phyloP scores from a whole-genome alignment of 1,140 invertebrate species.

The Pissodes strobi region DNA sequence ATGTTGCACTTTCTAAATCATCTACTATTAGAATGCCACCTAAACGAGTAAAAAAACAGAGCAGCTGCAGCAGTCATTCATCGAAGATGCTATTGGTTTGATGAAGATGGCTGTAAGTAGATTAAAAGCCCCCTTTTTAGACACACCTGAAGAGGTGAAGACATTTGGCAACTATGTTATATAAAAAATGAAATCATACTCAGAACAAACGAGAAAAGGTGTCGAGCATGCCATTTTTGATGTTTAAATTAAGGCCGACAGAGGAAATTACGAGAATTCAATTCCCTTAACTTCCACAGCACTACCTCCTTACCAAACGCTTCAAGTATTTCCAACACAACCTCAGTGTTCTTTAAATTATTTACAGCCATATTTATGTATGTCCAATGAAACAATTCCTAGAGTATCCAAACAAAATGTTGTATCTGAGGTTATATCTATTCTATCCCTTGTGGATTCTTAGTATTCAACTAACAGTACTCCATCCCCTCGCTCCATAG shows the following conservation, averaged over 20 bases:
- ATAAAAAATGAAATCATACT: conserved; percentile 22
- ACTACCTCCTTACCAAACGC: conserved; percentile 3
- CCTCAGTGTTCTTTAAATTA: no score
- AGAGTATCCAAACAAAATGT: no score
- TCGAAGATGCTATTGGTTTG: conserved; percentile 14
- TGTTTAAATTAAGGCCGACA: conserved; percentile 13
- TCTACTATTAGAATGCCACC: conserved; percentile 1
- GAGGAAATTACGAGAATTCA: conserved; percentile 9
- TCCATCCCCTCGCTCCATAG: conserved; percentile 12
- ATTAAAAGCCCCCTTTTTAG: conserved; percentile 16
- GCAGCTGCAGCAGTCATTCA: not conserved
- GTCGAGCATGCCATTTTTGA: conserved; percentile 18
- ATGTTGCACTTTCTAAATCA: conserved; percentile 9
- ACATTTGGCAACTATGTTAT: conserved; percentile 20
- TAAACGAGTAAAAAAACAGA: conserved; percentile 12
- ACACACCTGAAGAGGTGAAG: conserved; percentile 14
- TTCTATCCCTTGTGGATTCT: conserved; percentile 9
- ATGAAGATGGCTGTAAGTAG: conserved; percentile 13
- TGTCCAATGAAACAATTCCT: no score
- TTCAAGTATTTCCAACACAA: conserved; percentile 2
- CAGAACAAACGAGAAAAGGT: conserved; percentile 7
- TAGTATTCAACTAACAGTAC: conserved; percentile 10
- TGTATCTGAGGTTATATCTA: no score
- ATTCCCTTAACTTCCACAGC: conserved; percentile 13
- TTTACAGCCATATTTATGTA: no score